These are phyloP conservation scores for Calephelis virginiensis DNA, from an alignment of 1,140 invertebrate species.

Conservation along the genomic window DNA sequence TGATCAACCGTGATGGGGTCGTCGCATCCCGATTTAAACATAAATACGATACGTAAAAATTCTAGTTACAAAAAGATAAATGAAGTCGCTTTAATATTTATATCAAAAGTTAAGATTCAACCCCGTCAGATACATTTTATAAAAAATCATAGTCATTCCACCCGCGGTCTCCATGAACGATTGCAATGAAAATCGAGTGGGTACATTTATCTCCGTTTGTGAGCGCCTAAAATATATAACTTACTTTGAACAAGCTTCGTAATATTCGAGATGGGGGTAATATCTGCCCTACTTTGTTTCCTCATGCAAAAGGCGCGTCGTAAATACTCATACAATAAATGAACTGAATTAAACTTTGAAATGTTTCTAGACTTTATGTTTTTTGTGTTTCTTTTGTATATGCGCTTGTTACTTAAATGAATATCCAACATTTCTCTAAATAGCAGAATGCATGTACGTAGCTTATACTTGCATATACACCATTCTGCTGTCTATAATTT, in stretches of 20 bases:
- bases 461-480: too few species aligned
- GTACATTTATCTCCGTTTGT: conserved; percentile 36
- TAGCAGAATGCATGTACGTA: too few species aligned
- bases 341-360: too few species aligned
- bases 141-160: conserved; percentile 25
- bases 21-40: too few species aligned
- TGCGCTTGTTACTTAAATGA: too few species aligned
- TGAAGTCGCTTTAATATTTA: not conserved
- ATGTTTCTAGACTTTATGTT: too few species aligned
- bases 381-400: too few species aligned
- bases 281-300: conserved; percentile 32
- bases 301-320: conserved; percentile 28
- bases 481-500: too few species aligned
- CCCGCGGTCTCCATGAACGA: conserved; percentile 23
- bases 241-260: conserved; percentile 33
- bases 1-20: too few species aligned
- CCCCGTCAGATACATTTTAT: conserved; percentile 29
- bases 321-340: conserved; percentile 12
- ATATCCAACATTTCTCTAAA: too few species aligned
- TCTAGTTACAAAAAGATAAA: not conserved
- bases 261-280: conserved; percentile 28
- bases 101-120: not conserved
- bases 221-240: conserved; percentile 31
- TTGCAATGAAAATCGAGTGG: conserved; percentile 41
- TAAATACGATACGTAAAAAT: not conserved